Evolutionary conservation across 2,888 invertebrate genomes (phyloP).

Genomic region (Xestoiulus laeticollis): DNA sequence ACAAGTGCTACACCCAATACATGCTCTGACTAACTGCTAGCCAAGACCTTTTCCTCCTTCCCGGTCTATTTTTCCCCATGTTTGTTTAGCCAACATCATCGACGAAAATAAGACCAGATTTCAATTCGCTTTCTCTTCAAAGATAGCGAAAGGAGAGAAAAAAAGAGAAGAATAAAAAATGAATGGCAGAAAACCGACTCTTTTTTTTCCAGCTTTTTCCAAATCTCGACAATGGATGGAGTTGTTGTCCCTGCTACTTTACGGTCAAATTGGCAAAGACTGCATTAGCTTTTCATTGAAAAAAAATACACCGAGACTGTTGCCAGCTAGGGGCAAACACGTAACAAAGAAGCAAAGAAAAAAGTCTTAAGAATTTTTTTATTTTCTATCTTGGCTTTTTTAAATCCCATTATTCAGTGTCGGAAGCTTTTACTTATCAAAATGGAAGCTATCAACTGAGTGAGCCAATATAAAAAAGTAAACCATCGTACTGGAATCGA

Average conservation of each 20-base stretch:
- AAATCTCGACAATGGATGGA: constrained; percentile 35
- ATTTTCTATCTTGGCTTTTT: neutral
- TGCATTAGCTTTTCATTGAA: constrained; percentile 29
- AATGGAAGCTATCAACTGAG: constrained; percentile 41
- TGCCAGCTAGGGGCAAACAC: constrained; percentile 22
- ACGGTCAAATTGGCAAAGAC: constrained; percentile 43
- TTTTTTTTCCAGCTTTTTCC: constrained; percentile 3
- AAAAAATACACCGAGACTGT: neutral
- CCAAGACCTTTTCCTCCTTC: neutral
- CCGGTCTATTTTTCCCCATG: constrained; percentile 32
- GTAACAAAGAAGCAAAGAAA: constrained; percentile 15
- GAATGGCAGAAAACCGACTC: constrained; percentile 35
- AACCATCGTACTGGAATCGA: neutral
- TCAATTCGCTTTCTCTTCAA: constrained; percentile 45
- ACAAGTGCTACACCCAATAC: constrained; percentile 10
- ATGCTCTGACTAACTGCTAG: constrained; percentile 27
- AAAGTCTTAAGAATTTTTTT: constrained; percentile 6
- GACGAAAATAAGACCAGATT: constrained; percentile 49
- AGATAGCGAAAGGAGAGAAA: neutral
- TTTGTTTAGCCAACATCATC: constrained; percentile 47
- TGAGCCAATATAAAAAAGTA: constrained; percentile 10
- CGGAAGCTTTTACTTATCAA: constrained; percentile 39
- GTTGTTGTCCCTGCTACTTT: constrained; percentile 40
- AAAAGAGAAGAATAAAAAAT: constrained; percentile 36
- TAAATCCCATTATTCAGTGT: constrained; percentile 40